These are phyloP conservation scores for Bubo bubo DNA, from an alignment of 2,113 vertebrate genomes.

Conservation along the genomic window DNA sequence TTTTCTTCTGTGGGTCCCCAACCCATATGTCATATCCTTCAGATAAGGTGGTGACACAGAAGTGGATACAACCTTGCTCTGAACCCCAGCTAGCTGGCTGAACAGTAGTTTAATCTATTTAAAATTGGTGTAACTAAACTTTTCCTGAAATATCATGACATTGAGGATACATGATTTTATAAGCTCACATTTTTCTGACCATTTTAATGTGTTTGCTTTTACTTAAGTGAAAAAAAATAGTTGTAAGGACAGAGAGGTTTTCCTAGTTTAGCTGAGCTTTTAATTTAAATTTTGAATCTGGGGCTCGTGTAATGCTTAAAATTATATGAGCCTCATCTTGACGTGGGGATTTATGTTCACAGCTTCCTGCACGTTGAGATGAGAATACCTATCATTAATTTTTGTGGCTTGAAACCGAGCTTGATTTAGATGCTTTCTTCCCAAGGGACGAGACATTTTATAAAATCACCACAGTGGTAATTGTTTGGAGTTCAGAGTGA, in stretches of 20 bases:
- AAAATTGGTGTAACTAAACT: background rate
- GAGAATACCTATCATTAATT: constrained; percentile 13
- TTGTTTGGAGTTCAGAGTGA: constrained; percentile 26
- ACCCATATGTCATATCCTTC: background rate
- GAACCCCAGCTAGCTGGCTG: background rate
- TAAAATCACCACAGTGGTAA: background rate
- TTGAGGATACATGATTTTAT: background rate
- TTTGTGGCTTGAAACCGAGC: background rate
- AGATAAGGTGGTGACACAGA: background rate
- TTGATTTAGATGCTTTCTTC: constrained; percentile 50
- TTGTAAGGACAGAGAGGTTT: background rate
- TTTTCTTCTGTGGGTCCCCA: background rate
- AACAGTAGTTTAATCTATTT: background rate
- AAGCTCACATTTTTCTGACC: accelerated
- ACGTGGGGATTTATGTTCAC: background rate
- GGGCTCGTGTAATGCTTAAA: background rate
- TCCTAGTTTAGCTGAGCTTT: background rate
- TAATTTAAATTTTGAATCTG: background rate
- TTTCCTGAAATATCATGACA: background rate
- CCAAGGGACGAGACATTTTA: constrained; percentile 5
- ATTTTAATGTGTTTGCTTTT: background rate
- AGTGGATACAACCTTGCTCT: background rate
- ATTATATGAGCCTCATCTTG: background rate
- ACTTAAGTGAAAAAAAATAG: background rate
- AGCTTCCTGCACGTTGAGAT: background rate